Evolutionary conservation across 2,797 vertebrate genomes (phyloP).

Genomic region (Natrix natrix): DNA sequence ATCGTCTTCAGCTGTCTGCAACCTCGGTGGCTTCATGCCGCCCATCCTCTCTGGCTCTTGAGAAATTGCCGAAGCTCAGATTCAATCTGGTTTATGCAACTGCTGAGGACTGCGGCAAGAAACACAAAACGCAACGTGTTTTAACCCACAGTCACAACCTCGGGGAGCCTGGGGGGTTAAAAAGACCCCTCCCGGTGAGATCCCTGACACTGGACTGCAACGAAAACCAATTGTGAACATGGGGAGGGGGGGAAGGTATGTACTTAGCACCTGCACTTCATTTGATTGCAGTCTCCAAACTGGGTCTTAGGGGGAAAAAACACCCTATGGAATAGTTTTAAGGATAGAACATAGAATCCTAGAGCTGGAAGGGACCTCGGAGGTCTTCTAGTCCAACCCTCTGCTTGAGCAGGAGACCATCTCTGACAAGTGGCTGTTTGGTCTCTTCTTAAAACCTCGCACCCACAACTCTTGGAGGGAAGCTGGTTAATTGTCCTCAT

Average conservation of each 20-base stretch:
- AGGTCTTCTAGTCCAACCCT: too few relatives aligned
- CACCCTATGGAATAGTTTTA: background rate
- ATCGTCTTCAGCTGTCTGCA: background rate
- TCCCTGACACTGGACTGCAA: too few relatives aligned
- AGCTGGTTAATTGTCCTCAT: too few relatives aligned
- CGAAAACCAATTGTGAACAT: background rate
- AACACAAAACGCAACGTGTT: fast-evolving
- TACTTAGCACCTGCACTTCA: background rate
- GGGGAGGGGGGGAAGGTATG: fast-evolving
- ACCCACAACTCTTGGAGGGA: too few relatives aligned
- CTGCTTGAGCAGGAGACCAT: too few relatives aligned
- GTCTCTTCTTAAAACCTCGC: too few relatives aligned
- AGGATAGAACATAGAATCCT: background rate
- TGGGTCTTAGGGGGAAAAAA: background rate
- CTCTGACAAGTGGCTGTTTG: too few relatives aligned
- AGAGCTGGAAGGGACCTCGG: too few relatives aligned
- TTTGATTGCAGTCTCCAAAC: background rate
- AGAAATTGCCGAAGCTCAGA: background rate
- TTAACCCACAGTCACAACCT: background rate
- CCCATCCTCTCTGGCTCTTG: background rate
- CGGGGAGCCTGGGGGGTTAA: background rate
- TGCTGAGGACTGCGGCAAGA: background rate
- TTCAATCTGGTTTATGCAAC: background rate
- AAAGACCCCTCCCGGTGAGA: too few relatives aligned
- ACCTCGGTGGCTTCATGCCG: background rate